Evolutionary conservation across 2,797 vertebrate species (phyloP), one percentile per base, ranked within the genome.

Genomic region (Melanotaenia maccullochi): DNA sequence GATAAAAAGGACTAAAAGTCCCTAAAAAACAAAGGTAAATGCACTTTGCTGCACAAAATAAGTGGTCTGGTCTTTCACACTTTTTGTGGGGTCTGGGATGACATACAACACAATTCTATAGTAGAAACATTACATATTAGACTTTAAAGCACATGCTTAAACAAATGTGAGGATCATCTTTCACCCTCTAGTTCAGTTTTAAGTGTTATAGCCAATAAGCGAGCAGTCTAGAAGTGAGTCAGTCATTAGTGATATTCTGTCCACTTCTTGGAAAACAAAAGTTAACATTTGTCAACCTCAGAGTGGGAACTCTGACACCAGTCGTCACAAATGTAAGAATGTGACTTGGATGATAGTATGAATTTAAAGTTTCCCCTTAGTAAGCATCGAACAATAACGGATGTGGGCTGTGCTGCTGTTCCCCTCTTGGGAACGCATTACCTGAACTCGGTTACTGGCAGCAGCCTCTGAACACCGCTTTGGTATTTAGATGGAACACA

Each of bases 181-280:
- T 22, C 3, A 14, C 18, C 9, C 4, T 42, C 2, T 18, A 25
- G 9, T 1, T 60, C 20, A 58, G 57, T 56, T 13, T 64, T n/a
- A 44, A 36, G 6, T 47, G 36, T 8, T 51, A 24, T 12, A 68
- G 16, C 12, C 30, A 42, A 40, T 57, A 52, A 58, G 4, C 4
- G 59, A 65, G 60, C 44, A 18, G 36, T 75, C 80, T 75, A 1
- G 3, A 5, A 40, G 25, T 76, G 76, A 85, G 4, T 82, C 64
- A 86, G 40, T 73, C 56, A 54, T 60, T 22, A 66, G 9, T 20
- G 5, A 36, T 32, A 32, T 16, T 84, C 65, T 51, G 72, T 69
- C 81, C 40, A 83, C 77, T 90, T 91, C 87, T 84, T 38, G 75
- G 85, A 92, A 92, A 89, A 76, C 89, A 85, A 87, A 90, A 90